Base-by-base conservation (phyloP, 2,888 invertebrate genomes). In the Sympetrum striolatum region DNA sequence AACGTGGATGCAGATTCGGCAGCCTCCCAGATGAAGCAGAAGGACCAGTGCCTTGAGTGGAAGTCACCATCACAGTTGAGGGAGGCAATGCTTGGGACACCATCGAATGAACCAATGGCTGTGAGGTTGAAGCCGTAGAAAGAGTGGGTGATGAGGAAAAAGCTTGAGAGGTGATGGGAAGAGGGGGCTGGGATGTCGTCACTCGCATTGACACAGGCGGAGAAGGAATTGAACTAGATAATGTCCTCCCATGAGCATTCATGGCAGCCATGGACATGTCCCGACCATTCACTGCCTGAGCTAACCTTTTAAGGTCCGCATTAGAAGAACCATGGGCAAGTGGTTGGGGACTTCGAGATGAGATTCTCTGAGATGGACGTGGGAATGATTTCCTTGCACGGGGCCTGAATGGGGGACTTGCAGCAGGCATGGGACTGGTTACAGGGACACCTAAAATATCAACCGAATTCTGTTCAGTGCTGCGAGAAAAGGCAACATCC, bases 351-450 rank as follows among this genome's bases (percentile, higher is more conserved):
- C 86, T 86, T 60, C 86, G 60, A 22, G 60, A 12, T 12, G 35
- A 22, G n/a, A 35, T 22, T 60, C 86, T 35, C 2, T 58, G 86
- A 12, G 60, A 86, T 15, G 86, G 86, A 37, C 86, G 90, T 5
- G 91, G 90, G 64, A 91, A 91, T 79, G 91, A 91, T 81, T 91
- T 91, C 35, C 91, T 81, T 44, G 91, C 91, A 53, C 91, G 90
- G 4, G 90, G 80, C 53, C 90, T 90, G 39, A 90, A 80, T 37
- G 90, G 80, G 60, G 90, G 91, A 37, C 53, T 37, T 25, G 35
- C 22, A 10, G 22, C 48, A 80, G 44, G 60, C 35, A 53, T 25
- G 10, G 86, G 60, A 37, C 58, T 86, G 31, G 58, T 58, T 58
- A 64, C 2, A n/a, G 35, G 58, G 35, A 60, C 37, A 18, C 86